A percentile compares a stretch with the other conserved stretches of the same genome.
Conservation (phyloP, 2,113 vertebrate species). For the Dicrurus megarhynchus region DNA sequence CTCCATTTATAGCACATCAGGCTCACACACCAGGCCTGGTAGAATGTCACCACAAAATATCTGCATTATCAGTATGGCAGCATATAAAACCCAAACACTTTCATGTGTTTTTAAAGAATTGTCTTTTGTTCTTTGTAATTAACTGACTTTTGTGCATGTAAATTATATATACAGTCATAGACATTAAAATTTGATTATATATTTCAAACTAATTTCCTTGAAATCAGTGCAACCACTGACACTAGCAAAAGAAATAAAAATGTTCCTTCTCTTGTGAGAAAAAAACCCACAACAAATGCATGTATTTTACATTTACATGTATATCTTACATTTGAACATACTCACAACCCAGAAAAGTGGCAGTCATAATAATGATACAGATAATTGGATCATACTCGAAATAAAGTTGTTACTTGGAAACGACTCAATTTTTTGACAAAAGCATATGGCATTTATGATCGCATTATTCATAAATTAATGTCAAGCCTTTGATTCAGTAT, state of each 20-base stretch:
- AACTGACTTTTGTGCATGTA: neutral
- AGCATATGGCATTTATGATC: neutral
- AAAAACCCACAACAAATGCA: neutral
- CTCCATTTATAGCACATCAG: neutral
- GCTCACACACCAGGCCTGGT: neutral
- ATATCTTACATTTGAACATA: neutral
- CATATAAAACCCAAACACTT: neutral
- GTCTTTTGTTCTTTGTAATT: neutral
- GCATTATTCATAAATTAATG: neutral
- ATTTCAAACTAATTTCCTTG: neutral
- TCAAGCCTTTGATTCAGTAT: neutral
- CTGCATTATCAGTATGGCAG: neutral
- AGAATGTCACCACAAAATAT: neutral
- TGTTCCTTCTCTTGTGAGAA: neutral
- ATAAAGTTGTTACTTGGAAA: neutral
- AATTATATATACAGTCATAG: neutral
- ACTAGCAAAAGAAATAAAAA: neutral
- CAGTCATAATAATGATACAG: neutral
- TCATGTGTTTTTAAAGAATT: neutral
- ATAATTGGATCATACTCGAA: neutral
- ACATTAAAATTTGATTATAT: neutral
- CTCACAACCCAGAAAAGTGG: neutral
- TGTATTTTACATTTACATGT: neutral
- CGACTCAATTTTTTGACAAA: neutral
- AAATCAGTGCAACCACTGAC: neutral